Conservation (phyloP, 2,113 vertebrate genomes). For the Gorsachius goisagi region DNA sequence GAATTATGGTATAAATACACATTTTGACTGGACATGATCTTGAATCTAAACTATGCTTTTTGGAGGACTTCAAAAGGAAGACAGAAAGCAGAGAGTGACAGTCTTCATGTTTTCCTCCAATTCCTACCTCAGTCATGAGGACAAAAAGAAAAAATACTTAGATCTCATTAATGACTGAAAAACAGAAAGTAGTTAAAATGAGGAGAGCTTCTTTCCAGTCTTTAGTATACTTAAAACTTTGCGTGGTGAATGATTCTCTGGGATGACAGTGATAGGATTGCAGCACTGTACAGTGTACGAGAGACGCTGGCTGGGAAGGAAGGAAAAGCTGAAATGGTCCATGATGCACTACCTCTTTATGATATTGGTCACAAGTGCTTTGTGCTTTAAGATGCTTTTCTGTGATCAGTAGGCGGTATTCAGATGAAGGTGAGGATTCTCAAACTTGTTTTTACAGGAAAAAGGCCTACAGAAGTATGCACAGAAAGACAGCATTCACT, state of each 20-base stretch:
- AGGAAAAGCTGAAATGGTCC: background rate
- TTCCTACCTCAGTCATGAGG: background rate
- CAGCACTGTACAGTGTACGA: fast-evolving
- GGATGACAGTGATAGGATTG: background rate
- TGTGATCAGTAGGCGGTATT: background rate
- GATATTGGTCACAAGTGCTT: background rate
- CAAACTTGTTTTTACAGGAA: background rate
- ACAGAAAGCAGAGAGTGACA: background rate
- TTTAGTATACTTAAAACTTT: background rate
- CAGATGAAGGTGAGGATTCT: background rate
- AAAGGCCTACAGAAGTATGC: background rate
- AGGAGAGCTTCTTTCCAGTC: background rate
- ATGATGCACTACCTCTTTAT: background rate
- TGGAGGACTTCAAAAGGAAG: background rate
- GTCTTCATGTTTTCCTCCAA: background rate
- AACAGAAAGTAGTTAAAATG: background rate
- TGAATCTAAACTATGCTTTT: background rate
- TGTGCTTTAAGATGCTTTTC: background rate
- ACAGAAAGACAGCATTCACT: background rate
- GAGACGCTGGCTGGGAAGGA: background rate
- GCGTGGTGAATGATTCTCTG: background rate
- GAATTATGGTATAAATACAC: background rate
- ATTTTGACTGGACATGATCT: background rate
- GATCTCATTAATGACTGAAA: background rate
- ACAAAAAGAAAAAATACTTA: background rate